Base-by-base conservation (phyloP, 2,113 vertebrate genomes). In the Cairina moschata region DNA sequence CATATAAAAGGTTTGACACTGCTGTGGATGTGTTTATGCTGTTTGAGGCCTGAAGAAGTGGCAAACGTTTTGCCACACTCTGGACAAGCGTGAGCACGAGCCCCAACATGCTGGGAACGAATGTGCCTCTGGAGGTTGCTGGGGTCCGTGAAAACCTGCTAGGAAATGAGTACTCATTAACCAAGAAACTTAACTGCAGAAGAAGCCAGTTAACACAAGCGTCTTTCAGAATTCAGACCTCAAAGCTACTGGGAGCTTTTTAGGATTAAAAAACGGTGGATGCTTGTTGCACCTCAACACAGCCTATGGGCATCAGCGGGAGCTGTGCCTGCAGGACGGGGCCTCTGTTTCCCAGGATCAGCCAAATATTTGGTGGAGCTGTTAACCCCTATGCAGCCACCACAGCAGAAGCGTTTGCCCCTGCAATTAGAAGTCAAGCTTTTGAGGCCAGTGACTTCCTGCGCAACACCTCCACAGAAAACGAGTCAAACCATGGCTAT, bases 81-180 rank as follows among this genome's bases (percentile, higher is more conserved):
- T 55, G 99, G 99, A 98, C 99, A 99, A 62, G 99, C 99, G 50
- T 99, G 99, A 69, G 99, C 99, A 97, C 99, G 98, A 63, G 99
- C 99, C 93, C 99, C 99, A 50, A 99, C 99, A 40, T 99, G 99
- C 98, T 99, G 99, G 29, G 99, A 99, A 97, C 99, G 99, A 97
- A 99, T 99, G 97, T 99, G 99, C 97, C 99, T 99, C 99, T 99
- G 99, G 84, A 99, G 99, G 99, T 99, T 99, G 98, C 99, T 99
- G 98, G 99, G 99, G 99, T 99, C 99, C 98, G 99, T 99, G 98
- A 99, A 99, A 98, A 99, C 99, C 99, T 99, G 99, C 99, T 99
- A 99, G 99, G 99, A 98, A 98, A 98, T 98, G 98, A 98, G 98
- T 97, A 98, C 98, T 98, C 93, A 98, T 98, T 98, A 98, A 98